A percentile compares a stretch with the other conserved stretches of the same genome.
These are phyloP conservation scores for Macrostomum cliftonense DNA, from an alignment of 2,888 invertebrate genomes.

Conservation along the genomic window DNA sequence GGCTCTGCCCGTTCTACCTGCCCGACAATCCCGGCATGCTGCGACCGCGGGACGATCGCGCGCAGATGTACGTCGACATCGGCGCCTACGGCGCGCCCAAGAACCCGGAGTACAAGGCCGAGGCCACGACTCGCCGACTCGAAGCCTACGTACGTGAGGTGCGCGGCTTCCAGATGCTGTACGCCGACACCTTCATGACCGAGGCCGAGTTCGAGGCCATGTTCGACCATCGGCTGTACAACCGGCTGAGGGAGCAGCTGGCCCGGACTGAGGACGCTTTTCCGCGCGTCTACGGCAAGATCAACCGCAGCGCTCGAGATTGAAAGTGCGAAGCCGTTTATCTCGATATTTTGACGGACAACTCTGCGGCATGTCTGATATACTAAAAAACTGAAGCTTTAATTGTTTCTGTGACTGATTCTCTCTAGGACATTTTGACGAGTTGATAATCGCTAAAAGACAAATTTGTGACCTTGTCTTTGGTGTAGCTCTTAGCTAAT, in stretches of 20 bases:
- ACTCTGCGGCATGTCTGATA: too few relatives aligned
- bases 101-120: constrained; percentile 45
- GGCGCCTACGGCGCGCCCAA: constrained; percentile 61
- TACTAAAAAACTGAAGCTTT: too few relatives aligned
- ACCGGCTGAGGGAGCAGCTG: constrained; percentile 45
- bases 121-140: constrained; percentile 48
- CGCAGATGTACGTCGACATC: constrained; percentile 56
- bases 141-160: constrained; percentile 52
- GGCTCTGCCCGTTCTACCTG: constrained; percentile 61
- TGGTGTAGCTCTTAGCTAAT: too few relatives aligned
- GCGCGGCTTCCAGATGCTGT: constrained; percentile 61
- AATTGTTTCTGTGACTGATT: too few relatives aligned
- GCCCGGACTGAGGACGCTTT: constrained; percentile 50
- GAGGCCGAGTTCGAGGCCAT: constrained; percentile 54
- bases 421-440: too few relatives aligned
- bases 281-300: constrained; percentile 60
- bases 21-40: constrained; percentile 53
- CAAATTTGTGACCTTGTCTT: too few relatives aligned
- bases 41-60: constrained; percentile 41
- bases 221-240: constrained; percentile 61
- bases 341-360: too few relatives aligned
- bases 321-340: too few relatives aligned
- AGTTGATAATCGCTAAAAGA: too few relatives aligned
- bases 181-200: constrained; percentile 59
- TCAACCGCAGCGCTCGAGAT: constrained; percentile 29